Evolutionary conservation across 2,888 invertebrate species (phyloP).

Genomic region (Thereva unica): DNA sequence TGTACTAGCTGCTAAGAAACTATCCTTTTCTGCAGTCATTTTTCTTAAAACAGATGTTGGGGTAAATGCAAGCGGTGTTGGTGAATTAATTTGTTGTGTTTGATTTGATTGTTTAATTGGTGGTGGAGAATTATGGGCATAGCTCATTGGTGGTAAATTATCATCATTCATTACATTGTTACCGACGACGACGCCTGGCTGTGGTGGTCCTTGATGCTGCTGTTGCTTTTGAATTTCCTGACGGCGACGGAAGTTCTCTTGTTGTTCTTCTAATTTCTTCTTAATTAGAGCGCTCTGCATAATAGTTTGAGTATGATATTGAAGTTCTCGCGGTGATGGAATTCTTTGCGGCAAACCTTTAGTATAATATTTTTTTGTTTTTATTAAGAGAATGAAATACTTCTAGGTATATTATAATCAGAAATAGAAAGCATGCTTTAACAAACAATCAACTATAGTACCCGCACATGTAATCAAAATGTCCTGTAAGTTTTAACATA

Average conservation of each 20-base stretch:
- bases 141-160: constrained; percentile 16
- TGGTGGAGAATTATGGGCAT: constrained; percentile 43
- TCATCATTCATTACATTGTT: constrained; percentile 20
- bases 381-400: background rate
- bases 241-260: constrained; percentile 79
- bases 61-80: constrained; percentile 82
- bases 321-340: constrained; percentile 82
- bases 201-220: constrained; percentile 8
- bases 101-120: constrained; percentile 41
- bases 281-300: constrained; percentile 86
- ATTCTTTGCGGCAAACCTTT: constrained; percentile 71
- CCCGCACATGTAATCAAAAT: constrained; percentile 14
- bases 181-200: constrained; percentile 7
- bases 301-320: constrained; percentile 83
- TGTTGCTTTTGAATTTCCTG: constrained; percentile 63
- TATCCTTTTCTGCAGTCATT: constrained; percentile 90
- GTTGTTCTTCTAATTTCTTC: constrained; percentile 86
- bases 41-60: constrained; percentile 92
- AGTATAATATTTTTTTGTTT: background rate
- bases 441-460: constrained; percentile 53
- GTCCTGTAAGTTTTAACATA: constrained; percentile 2
- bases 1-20: constrained; percentile 46
- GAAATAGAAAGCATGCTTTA: constrained; percentile 1
- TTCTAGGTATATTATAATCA: background rate
- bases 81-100: constrained; percentile 58